Percentiles rank a stretch among this genome's conserved stretches.
phyloP scores from a whole-genome alignment of 2,113 vertebrate species.

The Pangasianodon hypophthalmus region DNA sequence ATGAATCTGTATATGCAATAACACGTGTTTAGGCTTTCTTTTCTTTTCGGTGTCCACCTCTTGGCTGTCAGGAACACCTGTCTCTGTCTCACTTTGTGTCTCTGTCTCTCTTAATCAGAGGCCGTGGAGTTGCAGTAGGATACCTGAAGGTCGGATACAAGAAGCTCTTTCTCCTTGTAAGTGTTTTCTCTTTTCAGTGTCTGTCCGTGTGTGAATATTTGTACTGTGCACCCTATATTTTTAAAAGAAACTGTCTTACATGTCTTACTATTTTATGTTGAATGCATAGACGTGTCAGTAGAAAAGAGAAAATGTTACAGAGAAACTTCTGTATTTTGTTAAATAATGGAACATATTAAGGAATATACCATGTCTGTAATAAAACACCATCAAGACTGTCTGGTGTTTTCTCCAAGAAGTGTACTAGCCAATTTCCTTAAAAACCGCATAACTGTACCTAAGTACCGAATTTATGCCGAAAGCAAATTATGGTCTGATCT shows the following conservation, averaged over 20 bases:
- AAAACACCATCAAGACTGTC: neutral
- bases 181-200: conserved; percentile 51
- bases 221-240: neutral
- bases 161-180: conserved; percentile 89
- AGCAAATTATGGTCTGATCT: neutral
- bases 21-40: neutral
- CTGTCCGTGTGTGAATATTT: neutral
- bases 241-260: neutral
- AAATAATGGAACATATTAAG: neutral
- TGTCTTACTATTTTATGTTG: neutral
- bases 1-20: neutral
- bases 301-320: neutral
- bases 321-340: neutral
- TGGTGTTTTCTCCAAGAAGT: too few species aligned
- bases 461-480: neutral
- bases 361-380: neutral
- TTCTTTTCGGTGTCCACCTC: conserved; percentile 19
- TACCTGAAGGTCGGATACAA: conserved; percentile 91
- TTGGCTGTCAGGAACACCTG: neutral
- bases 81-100: neutral
- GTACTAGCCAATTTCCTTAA: neutral
- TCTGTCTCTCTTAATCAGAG: conserved; percentile 59
- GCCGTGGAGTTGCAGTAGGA: conserved; percentile 79
- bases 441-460: neutral
- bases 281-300: neutral